Evolutionary conservation across 2,797 vertebrate genomes (phyloP), one percentile per base, ranked within the genome.

Genomic region (Sebastes steindachneri): DNA sequence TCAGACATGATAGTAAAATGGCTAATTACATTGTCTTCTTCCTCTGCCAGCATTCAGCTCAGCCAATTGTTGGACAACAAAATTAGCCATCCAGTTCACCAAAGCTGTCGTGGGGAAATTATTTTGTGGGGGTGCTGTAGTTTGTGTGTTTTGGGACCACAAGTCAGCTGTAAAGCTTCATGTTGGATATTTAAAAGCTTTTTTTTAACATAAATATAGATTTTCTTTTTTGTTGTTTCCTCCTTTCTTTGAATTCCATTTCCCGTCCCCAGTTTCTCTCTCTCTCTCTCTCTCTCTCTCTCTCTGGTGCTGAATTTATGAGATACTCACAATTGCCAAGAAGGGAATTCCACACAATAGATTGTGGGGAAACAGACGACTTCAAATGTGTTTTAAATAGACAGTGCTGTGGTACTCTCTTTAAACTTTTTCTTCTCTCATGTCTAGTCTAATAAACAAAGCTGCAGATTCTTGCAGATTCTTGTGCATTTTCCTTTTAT

Each of bases 291-390:
- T 5, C 59, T 53, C 17, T 8, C 11, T 80, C 65, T 73, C 79
- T 75, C 11, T 53, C 14, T 8, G 59, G 31, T 78, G 23, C 73
- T 82, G 77, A 67, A 82, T 87, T 92, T 75, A 85, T 71, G 79
- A 88, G 72, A 84, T 64, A 45, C 64, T 45, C 35, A 35, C 54
- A 69, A 58, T 73, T 67, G 80, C 85, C 82, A 90, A 75, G 69
- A 68, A 86, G 80, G 80, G 84, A 86, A 88, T 83, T 89, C 86
- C 79, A 69, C 82, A 51, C 86, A 51, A 53, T 62, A 74, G 63
- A 84, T 68, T 89, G 82, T 84, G 76, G 91, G 91, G 80, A 90
- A 91, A 75, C 65, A 45, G 79, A 82, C 85, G 79, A 82, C 85
- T 89, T 88, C 66, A 86, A 65, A 90, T 59, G 65, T 75, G 71